Percentiles rank a stretch among this genome's conserved stretches.
These are phyloP conservation scores for Hemithea aestivaria DNA, from an alignment of 2,888 invertebrate species.

Conservation along the genomic window DNA sequence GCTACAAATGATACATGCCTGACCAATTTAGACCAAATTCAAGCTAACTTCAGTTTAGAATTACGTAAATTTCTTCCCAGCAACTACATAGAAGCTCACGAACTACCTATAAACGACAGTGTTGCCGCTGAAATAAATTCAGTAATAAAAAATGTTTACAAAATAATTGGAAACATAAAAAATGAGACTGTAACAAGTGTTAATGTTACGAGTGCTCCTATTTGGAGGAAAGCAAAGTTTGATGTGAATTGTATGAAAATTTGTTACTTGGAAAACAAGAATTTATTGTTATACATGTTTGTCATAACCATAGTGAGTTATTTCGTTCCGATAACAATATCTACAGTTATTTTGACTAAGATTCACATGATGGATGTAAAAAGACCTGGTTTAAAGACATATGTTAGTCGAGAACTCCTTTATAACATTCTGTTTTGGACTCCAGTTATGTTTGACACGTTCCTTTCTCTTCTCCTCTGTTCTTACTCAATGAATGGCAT, in stretches of 20 bases:
- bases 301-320: slow-evolving; percentile 53
- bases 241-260: slow-evolving; percentile 52
- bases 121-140: slow-evolving; percentile 38
- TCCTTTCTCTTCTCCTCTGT: slow-evolving; percentile 61
- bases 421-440: slow-evolving; percentile 71
- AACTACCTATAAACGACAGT: slow-evolving; percentile 37
- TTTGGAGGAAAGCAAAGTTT: slow-evolving; percentile 42
- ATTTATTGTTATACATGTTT: slow-evolving; percentile 59
- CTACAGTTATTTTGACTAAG: slow-evolving; percentile 61
- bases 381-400: slow-evolving; percentile 48
- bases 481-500: slow-evolving; percentile 55
- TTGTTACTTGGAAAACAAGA: slow-evolving; percentile 61
- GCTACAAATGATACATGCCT: slow-evolving; percentile 45
- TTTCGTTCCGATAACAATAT: slow-evolving; percentile 67
- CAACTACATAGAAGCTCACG: slow-evolving; percentile 45
- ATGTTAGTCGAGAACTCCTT: slow-evolving; percentile 59
- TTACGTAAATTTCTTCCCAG: slow-evolving; percentile 42
- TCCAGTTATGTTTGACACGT: slow-evolving; percentile 68
- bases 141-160: slow-evolving; percentile 53
- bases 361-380: slow-evolving; percentile 58
- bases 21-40: slow-evolving; percentile 10
- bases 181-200: slow-evolving; percentile 40
- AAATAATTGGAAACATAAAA: slow-evolving; percentile 49
- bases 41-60: slow-evolving; percentile 35
- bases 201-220: slow-evolving; percentile 40